phyloP scores from a whole-genome alignment of 2,113 vertebrate species.

The Holacanthus passer region DNA sequence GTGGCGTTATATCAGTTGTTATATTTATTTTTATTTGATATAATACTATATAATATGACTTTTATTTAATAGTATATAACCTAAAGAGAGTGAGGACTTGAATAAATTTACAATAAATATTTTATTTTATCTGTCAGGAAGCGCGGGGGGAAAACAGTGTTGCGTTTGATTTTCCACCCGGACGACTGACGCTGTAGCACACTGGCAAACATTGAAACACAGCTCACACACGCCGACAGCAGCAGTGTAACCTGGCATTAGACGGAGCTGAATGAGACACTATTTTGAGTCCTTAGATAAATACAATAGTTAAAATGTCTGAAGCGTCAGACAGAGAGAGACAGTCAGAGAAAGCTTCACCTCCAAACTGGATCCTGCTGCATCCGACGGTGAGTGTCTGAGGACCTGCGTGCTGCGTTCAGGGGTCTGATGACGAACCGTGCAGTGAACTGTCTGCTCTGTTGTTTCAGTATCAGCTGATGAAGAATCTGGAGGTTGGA shows the following conservation, averaged over 20 bases:
- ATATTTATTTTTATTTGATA: too few relatives aligned
- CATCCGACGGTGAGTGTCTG: constrained; percentile 76
- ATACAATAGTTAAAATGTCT: constrained; percentile 35
- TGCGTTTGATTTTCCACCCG: constrained; percentile 54
- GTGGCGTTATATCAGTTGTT: too few relatives aligned
- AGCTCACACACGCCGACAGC: neutral
- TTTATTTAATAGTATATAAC: too few relatives aligned
- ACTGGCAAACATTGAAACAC: constrained; percentile 25
- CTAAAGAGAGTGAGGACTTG: too few relatives aligned
- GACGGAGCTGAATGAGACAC: rapidly evolving
- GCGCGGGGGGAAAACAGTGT: too few relatives aligned
- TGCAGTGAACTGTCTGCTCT: neutral
- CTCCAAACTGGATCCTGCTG: constrained; percentile 78
- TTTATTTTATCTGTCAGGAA: too few relatives aligned
- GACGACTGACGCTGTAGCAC: constrained; percentile 46
- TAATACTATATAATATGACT: too few relatives aligned
- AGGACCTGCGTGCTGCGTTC: neutral
- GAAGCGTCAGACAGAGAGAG: neutral
- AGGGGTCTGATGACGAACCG: rapidly evolving
- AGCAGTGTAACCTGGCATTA: neutral
- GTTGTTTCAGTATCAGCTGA: constrained; percentile 86
- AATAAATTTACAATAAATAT: too few relatives aligned
- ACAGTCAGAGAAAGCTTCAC: neutral
- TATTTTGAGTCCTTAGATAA: rapidly evolving
- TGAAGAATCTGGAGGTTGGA: constrained; percentile 88